Evolutionary conservation across 2,888 invertebrate genomes (phyloP).

Genomic region (Alitta virens): DNA sequence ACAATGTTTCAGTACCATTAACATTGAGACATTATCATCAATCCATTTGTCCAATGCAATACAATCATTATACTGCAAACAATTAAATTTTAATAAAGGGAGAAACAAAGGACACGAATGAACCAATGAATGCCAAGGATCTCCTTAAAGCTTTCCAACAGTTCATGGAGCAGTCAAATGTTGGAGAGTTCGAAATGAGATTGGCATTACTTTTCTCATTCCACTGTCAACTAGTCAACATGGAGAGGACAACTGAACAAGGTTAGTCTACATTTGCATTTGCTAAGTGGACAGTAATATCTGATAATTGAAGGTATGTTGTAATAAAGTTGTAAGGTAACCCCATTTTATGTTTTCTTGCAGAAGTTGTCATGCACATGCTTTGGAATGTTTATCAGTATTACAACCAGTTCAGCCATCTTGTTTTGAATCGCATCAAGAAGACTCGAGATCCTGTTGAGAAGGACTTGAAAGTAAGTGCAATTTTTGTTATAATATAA

Average conservation of each 20-base stretch:
- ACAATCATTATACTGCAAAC: too few relatives aligned
- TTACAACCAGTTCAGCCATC: constrained; percentile 74
- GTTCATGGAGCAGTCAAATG: constrained; percentile 78
- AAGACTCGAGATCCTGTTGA: constrained; percentile 79
- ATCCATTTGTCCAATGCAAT: too few relatives aligned
- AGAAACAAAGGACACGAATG: too few relatives aligned
- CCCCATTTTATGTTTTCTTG: neutral
- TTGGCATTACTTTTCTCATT: constrained; percentile 76
- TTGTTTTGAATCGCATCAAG: constrained; percentile 68
- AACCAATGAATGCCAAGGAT: too few relatives aligned
- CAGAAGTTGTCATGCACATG: constrained; percentile 18
- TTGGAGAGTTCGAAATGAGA: constrained; percentile 80
- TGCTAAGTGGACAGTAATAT: neutral
- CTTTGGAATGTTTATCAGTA: constrained; percentile 68
- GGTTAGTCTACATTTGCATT: constrained; percentile 48
- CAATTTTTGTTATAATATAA: too few relatives aligned
- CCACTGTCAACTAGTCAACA: constrained; percentile 74
- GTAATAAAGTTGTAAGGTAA: neutral
- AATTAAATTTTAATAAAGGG: too few relatives aligned
- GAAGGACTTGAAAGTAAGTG: constrained; percentile 73
- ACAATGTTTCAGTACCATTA: too few relatives aligned
- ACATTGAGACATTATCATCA: too few relatives aligned
- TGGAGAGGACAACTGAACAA: constrained; percentile 58
- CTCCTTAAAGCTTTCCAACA: constrained; percentile 64
- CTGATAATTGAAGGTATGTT: neutral